Conservation (phyloP, 1,140 invertebrate species). For the Potamilus streckersoni region DNA sequence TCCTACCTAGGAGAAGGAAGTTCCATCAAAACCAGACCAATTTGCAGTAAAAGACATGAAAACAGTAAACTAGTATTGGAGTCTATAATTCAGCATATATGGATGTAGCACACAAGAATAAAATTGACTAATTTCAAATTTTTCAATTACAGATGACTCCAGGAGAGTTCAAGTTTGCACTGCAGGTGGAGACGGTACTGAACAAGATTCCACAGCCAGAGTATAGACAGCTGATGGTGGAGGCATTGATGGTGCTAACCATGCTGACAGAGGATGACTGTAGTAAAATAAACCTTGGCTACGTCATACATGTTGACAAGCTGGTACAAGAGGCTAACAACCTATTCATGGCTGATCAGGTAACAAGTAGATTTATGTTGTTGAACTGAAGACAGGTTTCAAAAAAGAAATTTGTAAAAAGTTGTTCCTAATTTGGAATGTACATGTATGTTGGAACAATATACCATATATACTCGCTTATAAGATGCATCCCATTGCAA, state of each 20-base stretch:
- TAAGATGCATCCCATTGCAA: too few species aligned
- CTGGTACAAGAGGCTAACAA: slow-evolving; percentile 94
- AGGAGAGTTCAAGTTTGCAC: slow-evolving; percentile 97
- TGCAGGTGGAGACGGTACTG: slow-evolving; percentile 97
- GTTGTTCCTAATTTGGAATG: too few species aligned
- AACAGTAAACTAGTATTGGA: too few species aligned
- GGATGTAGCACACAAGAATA: neutral
- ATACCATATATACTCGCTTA: too few species aligned
- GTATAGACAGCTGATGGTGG: slow-evolving; percentile 97
- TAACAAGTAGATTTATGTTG: slow-evolving; percentile 53
- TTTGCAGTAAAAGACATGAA: too few species aligned
- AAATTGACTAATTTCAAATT: neutral
- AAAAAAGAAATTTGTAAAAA: too few species aligned
- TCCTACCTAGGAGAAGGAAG: too few species aligned
- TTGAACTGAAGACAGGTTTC: too few species aligned
- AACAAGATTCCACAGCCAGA: slow-evolving; percentile 98
- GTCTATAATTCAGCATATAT: too few species aligned
- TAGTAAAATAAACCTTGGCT: slow-evolving; percentile 82
- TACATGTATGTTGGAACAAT: too few species aligned
- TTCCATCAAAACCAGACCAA: too few species aligned
- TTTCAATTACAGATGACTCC: slow-evolving; percentile 84
- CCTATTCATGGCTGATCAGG: slow-evolving; percentile 97
- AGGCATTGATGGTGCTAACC: slow-evolving; percentile 96
- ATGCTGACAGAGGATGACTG: slow-evolving; percentile 77
- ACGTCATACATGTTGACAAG: slow-evolving; percentile 86